Conservation (phyloP, 2,888 invertebrate species). For the Lydus trimaculatus region DNA sequence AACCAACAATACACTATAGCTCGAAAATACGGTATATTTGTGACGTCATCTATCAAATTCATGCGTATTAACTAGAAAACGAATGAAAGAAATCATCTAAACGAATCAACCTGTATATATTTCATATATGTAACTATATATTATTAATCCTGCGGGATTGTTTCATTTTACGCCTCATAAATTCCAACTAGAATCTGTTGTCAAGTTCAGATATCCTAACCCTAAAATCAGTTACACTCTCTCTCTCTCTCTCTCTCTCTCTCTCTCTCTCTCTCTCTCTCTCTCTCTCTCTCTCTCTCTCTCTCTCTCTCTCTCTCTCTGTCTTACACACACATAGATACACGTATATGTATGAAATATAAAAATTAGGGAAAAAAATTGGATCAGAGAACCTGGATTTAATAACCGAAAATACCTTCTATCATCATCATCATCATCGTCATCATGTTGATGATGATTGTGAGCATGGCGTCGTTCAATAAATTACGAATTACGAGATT, state of each 20-base stretch:
- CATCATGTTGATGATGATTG: too few species aligned
- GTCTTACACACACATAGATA: neutral
- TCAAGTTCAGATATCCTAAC: neutral
- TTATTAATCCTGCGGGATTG: neutral
- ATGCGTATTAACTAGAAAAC: too few species aligned
- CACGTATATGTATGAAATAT: neutral
- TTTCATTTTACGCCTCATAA: slow-evolving; percentile 7
- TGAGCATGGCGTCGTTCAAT: neutral
- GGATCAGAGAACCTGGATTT: neutral
- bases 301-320: too few species aligned
- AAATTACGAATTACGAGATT: neutral
- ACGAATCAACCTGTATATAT: neutral
- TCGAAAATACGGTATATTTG: too few species aligned
- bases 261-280: too few species aligned
- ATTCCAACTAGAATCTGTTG: slow-evolving; percentile 1
- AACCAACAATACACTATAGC: too few species aligned
- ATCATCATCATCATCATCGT: neutral
- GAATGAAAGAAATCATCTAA: neutral
- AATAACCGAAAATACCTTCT: neutral
- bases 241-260: too few species aligned
- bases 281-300: too few species aligned
- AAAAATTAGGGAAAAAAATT: neutral
- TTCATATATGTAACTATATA: neutral
- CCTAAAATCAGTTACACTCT: neutral
- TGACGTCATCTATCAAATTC: too few species aligned